Conservation (phyloP, 2,797 vertebrate species). For the Thunnus albacares region DNA sequence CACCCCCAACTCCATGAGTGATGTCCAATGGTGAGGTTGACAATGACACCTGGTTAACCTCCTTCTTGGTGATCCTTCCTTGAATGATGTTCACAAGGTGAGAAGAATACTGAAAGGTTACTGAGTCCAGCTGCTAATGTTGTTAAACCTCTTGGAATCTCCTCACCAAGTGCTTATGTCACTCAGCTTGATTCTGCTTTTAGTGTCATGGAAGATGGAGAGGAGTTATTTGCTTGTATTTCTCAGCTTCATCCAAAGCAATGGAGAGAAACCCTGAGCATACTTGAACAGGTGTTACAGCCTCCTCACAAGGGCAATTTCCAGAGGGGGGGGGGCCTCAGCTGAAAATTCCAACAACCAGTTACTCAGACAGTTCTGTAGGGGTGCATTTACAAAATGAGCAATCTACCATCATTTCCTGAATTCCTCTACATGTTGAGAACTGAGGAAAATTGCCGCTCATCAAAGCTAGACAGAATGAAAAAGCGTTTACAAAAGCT, state of each 20-base stretch:
- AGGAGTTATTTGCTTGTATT: slow-evolving; percentile 45
- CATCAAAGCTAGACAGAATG: too few species aligned
- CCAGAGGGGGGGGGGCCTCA: slow-evolving; percentile 48
- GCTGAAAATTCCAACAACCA: background rate
- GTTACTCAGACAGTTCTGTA: slow-evolving; percentile 30
- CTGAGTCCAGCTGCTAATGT: too few species aligned
- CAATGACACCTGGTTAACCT: too few species aligned
- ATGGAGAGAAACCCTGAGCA: slow-evolving; percentile 29
- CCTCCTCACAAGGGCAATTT: slow-evolving; percentile 35
- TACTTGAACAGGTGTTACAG: slow-evolving; percentile 32
- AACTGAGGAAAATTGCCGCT: background rate
- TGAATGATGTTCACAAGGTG: too few species aligned
- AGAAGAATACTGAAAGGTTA: too few species aligned
- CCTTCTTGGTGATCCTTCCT: too few species aligned
- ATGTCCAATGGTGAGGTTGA: too few species aligned
- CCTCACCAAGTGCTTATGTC: background rate
- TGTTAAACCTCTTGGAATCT: too few species aligned
- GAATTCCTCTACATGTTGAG: slow-evolving; percentile 16
- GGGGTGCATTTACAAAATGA: slow-evolving; percentile 36
- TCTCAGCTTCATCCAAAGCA: slow-evolving; percentile 32
- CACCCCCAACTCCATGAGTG: too few species aligned
- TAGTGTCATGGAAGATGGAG: slow-evolving; percentile 32
- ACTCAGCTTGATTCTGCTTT: slow-evolving; percentile 34
- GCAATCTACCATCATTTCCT: slow-evolving; percentile 11
- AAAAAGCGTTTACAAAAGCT: too few species aligned